These are phyloP conservation scores for Furcula furcula DNA, from an alignment of 2,888 invertebrate genomes.

Conservation along the genomic window DNA sequence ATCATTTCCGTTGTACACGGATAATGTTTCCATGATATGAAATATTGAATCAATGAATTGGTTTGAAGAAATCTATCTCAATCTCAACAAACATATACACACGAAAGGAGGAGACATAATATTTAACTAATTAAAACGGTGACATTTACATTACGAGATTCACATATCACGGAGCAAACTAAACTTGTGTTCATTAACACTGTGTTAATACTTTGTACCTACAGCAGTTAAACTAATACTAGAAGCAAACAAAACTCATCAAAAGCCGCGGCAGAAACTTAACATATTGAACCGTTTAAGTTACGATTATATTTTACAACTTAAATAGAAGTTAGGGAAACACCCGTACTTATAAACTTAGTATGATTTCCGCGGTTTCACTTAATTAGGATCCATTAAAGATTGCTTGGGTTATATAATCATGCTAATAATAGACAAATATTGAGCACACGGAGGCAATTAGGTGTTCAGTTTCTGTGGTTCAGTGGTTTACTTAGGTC, in stretches of 20 bases:
- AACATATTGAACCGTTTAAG: slow-evolving; percentile 10
- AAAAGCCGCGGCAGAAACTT: slow-evolving; percentile 14
- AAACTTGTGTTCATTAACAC: slow-evolving; percentile 8
- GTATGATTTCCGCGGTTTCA: neutral
- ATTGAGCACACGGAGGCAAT: too few species aligned
- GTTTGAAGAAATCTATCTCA: too few species aligned
- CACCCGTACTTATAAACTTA: neutral
- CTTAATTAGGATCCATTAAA: too few species aligned
- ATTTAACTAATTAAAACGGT: slow-evolving; percentile 16
- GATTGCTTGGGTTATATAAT: too few species aligned
- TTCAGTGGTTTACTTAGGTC: too few species aligned
- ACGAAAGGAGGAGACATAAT: neutral
- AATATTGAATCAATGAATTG: too few species aligned
- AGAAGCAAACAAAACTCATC: slow-evolving; percentile 16
- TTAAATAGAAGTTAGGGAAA: slow-evolving; percentile 3
- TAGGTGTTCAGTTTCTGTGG: too few species aligned
- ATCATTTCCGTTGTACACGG: too few species aligned
- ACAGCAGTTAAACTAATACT: slow-evolving; percentile 25
- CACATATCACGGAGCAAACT: slow-evolving; percentile 13
- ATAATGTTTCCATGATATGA: too few species aligned
- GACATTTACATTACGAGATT: slow-evolving; percentile 15
- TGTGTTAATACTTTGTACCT: slow-evolving; percentile 20
- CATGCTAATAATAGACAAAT: too few species aligned
- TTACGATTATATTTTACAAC: slow-evolving; percentile 15
- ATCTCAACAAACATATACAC: too few species aligned